Evolutionary conservation across 2,888 invertebrate species (phyloP), one percentile per base, ranked within the genome.

Genomic region (Papilio protenor): DNA sequence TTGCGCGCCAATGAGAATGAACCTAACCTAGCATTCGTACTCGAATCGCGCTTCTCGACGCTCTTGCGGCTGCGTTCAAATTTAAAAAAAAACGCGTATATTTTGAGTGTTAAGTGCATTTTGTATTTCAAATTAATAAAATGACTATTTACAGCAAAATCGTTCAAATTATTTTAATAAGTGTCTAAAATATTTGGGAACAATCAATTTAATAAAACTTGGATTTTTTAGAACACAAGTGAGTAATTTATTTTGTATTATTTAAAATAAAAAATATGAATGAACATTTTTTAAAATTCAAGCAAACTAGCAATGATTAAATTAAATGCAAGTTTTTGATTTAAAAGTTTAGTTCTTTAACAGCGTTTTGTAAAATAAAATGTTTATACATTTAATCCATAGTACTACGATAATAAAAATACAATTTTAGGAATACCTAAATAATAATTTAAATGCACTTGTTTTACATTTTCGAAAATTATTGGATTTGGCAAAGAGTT

Each of bases 81-180:
- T 59, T 59, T 14, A 55, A 55, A 61, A 73, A 70, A 70, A 66
- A 59, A 47, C 76, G 75, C 79, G 49, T 70, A 47, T 16, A 61
- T 61, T 76, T 23, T 49, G 18, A 55, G 27, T 70, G 33, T 61
- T 12, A 55, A 75, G 49, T 76, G 59, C 40, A 75, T 69, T 11
- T 73, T 80, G 12, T 69, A 71, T 77, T 77, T 55, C 69, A 40
- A 76, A 59, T 21, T 45, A 78, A 69, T 76, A 92, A 87, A 85
- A 95, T 95, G 94, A 94, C 94, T 18, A 91, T 95, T 81, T 94
- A 94, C 87, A 93, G 94, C 84, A 95, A 94, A 90, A 90, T 95
- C 78, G 94, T 95, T 80, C 94, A 95, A 85, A 95, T 94, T 76
- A 94, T 95, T 83, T 87, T 95, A 82, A 89, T 94, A 79, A 91